Evolutionary conservation across 92 coral and sea anemone genomes (phyloP).

Genomic region (Umimayanthus chanpuru): DNA sequence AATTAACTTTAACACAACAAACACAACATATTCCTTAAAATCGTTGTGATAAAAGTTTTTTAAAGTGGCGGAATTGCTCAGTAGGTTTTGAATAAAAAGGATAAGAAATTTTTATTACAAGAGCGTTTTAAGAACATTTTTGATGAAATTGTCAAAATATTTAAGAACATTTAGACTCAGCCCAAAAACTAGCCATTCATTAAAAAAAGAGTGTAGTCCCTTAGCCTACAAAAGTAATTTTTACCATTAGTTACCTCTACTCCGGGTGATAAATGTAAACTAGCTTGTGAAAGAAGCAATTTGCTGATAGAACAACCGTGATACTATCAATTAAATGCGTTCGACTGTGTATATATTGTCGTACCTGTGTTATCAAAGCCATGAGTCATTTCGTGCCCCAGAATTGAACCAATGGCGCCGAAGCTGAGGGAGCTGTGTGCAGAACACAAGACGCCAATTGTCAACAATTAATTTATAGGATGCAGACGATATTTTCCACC

Average conservation of each 20-base stretch:
- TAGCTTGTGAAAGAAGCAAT: too few relatives aligned
- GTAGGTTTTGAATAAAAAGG: too few relatives aligned
- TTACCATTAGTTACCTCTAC: too few relatives aligned
- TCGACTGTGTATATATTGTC: neutral
- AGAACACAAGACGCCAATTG: neutral
- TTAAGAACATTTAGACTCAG: too few relatives aligned
- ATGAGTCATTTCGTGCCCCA: constrained; percentile 97
- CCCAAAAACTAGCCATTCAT: too few relatives aligned
- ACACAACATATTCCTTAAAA: neutral
- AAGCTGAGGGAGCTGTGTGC: constrained; percentile 78
- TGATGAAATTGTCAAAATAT: too few relatives aligned
- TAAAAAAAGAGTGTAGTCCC: too few relatives aligned
- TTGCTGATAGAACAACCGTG: neutral
- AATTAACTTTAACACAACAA: neutral
- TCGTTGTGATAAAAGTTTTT: neutral
- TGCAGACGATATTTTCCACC: neutral
- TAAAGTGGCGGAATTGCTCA: too few relatives aligned
- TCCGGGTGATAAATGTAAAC: too few relatives aligned
- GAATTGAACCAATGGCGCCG: constrained; percentile 99
- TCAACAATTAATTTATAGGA: neutral
- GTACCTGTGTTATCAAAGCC: constrained; percentile 98
- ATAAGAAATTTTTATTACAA: too few relatives aligned
- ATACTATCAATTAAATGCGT: neutral
- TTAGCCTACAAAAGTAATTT: too few relatives aligned
- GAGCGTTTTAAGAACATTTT: too few relatives aligned